Percentiles rank a stretch among this genome's conserved stretches.
phyloP scores from a whole-genome alignment of 2,888 invertebrate species.

The Meteorus cinctellus region DNA sequence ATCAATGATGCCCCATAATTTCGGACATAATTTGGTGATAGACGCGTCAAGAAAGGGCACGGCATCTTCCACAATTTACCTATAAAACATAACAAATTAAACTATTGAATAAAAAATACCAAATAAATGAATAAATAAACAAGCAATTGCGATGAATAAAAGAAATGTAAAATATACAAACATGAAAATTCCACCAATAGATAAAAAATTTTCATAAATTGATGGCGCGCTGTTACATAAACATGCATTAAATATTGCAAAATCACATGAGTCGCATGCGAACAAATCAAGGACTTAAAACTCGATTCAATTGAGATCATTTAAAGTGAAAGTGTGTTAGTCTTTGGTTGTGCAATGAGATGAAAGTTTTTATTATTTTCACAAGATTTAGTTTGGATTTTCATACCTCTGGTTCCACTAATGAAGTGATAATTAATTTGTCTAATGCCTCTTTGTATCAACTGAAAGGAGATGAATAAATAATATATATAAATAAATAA shows the following conservation, averaged over 20 bases:
- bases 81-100: background rate
- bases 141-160: no score
- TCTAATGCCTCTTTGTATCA: background rate
- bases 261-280: background rate
- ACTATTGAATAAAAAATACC: background rate
- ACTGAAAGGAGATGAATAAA: background rate
- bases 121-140: no score
- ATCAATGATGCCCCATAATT: slow-evolving; percentile 86
- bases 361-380: background rate
- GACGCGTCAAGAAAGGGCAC: slow-evolving; percentile 89
- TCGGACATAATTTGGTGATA: slow-evolving; percentile 86
- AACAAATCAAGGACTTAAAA: background rate
- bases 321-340: background rate
- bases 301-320: background rate
- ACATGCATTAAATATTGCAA: background rate
- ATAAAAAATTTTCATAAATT: background rate
- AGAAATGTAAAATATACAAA: no score
- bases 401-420: background rate
- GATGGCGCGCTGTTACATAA: background rate
- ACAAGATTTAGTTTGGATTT: background rate
- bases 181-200: background rate
- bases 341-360: background rate
- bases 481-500: background rate
- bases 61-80: slow-evolving; percentile 77
- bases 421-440: background rate